Percentiles rank a stretch among this genome's conserved stretches.
phyloP scores from a whole-genome alignment of 2,113 vertebrate genomes.

The Leptodactylus fuscus region DNA sequence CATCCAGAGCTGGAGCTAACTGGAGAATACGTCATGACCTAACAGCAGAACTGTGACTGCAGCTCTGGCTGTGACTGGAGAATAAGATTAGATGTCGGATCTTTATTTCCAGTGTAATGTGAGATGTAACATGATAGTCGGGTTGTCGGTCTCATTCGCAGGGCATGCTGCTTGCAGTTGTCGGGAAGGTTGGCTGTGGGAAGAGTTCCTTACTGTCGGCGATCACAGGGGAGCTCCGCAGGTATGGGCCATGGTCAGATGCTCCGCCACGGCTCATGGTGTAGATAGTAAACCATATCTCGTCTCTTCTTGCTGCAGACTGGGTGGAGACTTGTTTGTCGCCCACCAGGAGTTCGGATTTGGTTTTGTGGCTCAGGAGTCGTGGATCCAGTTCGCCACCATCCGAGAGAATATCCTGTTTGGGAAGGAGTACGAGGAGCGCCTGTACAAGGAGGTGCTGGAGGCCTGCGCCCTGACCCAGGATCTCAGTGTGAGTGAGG shows the following conservation, averaged over 20 bases:
- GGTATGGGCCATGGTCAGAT: constrained; percentile 72
- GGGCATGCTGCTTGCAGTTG: constrained; percentile 88
- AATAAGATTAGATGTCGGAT: too few relatives aligned
- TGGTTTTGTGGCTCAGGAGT: constrained; percentile 88
- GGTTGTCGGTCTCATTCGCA: constrained; percentile 69
- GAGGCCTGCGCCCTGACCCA: constrained; percentile 90
- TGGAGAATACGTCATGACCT: too few relatives aligned
- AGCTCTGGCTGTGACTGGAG: too few relatives aligned
- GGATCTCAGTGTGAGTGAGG: constrained; percentile 84
- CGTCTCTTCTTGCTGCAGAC: constrained; percentile 70
- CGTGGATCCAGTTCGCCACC: constrained; percentile 96
- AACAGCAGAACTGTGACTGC: too few relatives aligned
- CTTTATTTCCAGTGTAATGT: too few relatives aligned
- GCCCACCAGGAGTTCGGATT: constrained; percentile 84
- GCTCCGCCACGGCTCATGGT: background rate
- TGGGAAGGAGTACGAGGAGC: constrained; percentile 82
- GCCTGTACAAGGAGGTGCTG: constrained; percentile 83
- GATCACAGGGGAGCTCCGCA: constrained; percentile 88
- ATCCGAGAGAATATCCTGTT: constrained; percentile 95
- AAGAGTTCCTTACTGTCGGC: constrained; percentile 92
- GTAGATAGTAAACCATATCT: background rate
- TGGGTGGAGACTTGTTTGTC: constrained; percentile 78
- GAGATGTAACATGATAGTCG: too few relatives aligned
- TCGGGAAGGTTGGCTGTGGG: constrained; percentile 94
- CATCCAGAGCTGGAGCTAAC: background rate